Conservation (phyloP, 2,888 invertebrate species). For the Spisula subtruncata region DNA sequence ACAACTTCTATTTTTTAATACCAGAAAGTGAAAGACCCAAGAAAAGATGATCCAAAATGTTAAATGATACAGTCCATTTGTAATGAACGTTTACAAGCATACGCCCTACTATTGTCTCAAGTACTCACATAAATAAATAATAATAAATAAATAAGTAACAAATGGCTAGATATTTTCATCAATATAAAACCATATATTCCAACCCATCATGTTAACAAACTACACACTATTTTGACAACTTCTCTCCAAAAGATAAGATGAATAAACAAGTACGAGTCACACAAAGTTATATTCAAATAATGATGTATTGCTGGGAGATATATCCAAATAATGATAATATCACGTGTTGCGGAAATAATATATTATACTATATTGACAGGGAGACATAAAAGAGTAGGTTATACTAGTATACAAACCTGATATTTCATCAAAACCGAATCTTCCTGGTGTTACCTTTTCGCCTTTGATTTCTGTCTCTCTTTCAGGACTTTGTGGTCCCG, state of each 20-base stretch:
- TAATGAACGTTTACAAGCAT: too few species aligned
- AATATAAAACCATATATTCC: too few species aligned
- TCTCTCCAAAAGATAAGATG: not conserved
- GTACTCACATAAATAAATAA: too few species aligned
- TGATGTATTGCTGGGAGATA: not conserved
- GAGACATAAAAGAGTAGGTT: not conserved
- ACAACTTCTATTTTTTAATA: too few species aligned
- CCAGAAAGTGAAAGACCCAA: too few species aligned
- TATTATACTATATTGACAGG: too few species aligned
- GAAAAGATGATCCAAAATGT: too few species aligned
- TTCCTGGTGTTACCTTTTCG: conserved; percentile 50
- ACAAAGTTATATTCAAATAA: not conserved
- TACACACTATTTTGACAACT: not conserved
- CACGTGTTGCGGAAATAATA: not conserved
- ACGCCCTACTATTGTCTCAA: too few species aligned
- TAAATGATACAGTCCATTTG: too few species aligned
- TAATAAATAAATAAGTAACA: too few species aligned
- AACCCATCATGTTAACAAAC: not conserved
- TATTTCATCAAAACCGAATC: conserved; percentile 61
- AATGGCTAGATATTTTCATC: too few species aligned
- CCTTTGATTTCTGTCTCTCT: conserved; percentile 51
- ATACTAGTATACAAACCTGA: conserved; percentile 44
- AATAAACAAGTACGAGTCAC: too few species aligned
- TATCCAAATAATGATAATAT: conserved; percentile 9
- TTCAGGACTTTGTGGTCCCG: conserved; percentile 62